A percentile compares a stretch with the other conserved stretches of the same genome.
Evolutionary conservation across 2,113 vertebrate species (phyloP).

Genomic region (Chaetorhynchus papuensis): DNA sequence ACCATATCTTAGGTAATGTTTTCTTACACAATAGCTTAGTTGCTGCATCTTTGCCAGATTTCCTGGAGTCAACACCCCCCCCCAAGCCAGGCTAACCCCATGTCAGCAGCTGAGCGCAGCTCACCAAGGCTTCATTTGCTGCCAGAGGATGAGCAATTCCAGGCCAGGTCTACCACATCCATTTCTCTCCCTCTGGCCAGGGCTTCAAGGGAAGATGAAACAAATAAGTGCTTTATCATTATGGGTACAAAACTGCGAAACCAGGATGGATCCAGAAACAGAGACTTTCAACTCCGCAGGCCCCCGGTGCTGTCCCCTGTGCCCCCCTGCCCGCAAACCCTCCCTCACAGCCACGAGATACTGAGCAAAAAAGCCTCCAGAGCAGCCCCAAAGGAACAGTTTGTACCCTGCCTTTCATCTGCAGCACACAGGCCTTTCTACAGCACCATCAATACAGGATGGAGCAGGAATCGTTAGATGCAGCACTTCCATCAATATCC

Average conservation of each 20-base stretch:
- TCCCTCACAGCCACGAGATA: neutral
- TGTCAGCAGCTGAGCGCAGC: neutral
- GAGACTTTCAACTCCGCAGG: neutral
- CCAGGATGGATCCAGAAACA: neutral
- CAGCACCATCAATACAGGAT: constrained; percentile 43
- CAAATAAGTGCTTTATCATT: neutral
- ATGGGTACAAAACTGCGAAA: neutral
- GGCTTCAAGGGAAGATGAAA: neutral
- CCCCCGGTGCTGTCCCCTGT: fast-evolving
- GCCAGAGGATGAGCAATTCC: neutral
- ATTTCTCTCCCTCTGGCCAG: neutral
- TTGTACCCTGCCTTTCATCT: constrained; percentile 31
- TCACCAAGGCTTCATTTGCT: neutral
- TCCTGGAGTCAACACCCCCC: neutral
- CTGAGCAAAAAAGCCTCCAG: neutral
- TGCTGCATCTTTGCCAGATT: neutral
- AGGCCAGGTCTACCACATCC: neutral
- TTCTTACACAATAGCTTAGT: neutral
- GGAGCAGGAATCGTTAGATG: constrained; percentile 39
- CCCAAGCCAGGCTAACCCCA: neutral
- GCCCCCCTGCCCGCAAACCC: neutral
- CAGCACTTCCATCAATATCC: constrained; percentile 42
- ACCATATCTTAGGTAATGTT: neutral
- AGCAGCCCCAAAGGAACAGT: neutral
- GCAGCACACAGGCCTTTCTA: neutral